Evolutionary conservation across 2,113 vertebrate genomes (phyloP).

Genomic region (Myxocyprinus asiaticus): DNA sequence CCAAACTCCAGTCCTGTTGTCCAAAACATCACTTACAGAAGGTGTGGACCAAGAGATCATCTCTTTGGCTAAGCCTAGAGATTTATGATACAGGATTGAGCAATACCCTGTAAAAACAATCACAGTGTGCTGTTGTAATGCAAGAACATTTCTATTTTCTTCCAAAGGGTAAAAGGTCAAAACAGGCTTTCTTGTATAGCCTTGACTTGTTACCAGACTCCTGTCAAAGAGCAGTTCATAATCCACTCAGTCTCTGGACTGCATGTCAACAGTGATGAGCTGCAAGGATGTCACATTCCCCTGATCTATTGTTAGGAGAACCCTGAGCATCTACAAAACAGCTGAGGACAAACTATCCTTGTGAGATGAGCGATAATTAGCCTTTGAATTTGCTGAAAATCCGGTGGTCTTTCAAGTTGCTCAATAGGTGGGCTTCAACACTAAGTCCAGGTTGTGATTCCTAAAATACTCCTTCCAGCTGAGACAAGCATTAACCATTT

Average conservation of each 20-base stretch:
- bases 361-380: not conserved
- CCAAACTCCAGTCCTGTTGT: conserved; percentile 1
- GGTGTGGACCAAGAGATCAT: conserved; percentile 28
- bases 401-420: not conserved
- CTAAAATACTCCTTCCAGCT: not conserved
- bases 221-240: not conserved
- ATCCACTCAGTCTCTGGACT: not conserved
- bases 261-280: conserved; percentile 4
- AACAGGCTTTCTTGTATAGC: conserved; percentile 2
- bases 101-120: conserved; percentile 6
- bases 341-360: conserved; percentile 11
- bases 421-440: not conserved
- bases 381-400: not conserved
- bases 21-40: conserved; percentile 20
- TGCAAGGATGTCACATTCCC: conserved; percentile 25
- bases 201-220: conserved; percentile 7
- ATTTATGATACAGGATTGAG: not conserved
- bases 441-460: not conserved
- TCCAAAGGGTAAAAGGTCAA: not conserved
- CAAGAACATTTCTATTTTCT: conserved; percentile 6
- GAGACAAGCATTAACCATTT: not conserved
- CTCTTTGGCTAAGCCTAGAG: conserved; percentile 7
- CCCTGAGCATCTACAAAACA: conserved; percentile 18
- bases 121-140: not conserved
- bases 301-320: conserved; percentile 19